Evolutionary conservation across 1,140 invertebrate genomes (phyloP), one percentile per base, ranked within the genome.

Genomic region (Tenebrio molitor): DNA sequence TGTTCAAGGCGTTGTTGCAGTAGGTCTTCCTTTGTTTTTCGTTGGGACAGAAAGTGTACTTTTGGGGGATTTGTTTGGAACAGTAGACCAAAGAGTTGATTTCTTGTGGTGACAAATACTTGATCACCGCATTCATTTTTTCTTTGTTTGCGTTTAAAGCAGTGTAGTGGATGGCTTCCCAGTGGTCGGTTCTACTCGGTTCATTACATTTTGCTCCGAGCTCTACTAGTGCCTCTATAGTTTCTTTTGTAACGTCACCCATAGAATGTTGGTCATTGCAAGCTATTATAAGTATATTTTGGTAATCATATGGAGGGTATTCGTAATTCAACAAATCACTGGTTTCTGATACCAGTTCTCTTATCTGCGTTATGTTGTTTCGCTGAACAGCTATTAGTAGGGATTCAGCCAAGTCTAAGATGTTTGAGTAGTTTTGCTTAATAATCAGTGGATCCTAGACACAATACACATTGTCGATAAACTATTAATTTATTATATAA

Each of bases 131-230:
- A 5, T 58, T 8, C 50, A 58, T 25, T 58, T 29, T 58, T 25
- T 14, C 23, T 29, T 58, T 25, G 12, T 58, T 58, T 8, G 50
- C 50, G n/a, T 58, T 58, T 1, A 29, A 12, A 12, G 50, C 21
- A 1, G 50, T 29, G 23, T 58, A 58, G 12, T 58, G 50, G 50
- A 58, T 21, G 12, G 50, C 21, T 29, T 58, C 50, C 50, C 50
- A 58, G 8, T 58, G 23, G 50, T 58, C 50, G 10, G 12, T 58
- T 29, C 16, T 58, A 14, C n/a, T 58, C 0, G 23, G 21, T 14
- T 58, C 8, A 10, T 10, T 29, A 1, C 12, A 29, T 5, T 29
- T 58, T 1, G 50, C 50, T 29, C 50, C 50, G 0, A 58, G 5
- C 3, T 58, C 12, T 5, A 58, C 29, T 15, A 58, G 19, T 12